Evolutionary conservation across 1,140 invertebrate genomes (phyloP).

Genomic region (Rhopalosiphum padi): DNA sequence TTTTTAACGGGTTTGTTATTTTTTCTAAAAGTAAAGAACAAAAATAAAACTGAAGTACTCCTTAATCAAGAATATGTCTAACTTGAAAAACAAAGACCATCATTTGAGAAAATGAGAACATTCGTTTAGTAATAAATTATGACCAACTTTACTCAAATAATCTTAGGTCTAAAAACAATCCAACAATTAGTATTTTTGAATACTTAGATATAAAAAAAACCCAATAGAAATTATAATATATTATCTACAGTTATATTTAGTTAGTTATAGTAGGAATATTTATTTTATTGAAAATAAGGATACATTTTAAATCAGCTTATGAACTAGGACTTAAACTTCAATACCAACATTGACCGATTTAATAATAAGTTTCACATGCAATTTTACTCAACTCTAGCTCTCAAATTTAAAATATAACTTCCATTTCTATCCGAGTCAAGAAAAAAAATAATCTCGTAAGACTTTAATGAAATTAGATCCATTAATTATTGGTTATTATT

Average conservation of each 20-base stretch:
- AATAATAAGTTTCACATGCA: too few relatives aligned
- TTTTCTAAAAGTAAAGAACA: background rate
- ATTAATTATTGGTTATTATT: background rate
- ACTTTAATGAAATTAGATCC: background rate
- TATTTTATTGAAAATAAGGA: background rate
- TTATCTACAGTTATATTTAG: background rate
- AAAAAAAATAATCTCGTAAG: background rate
- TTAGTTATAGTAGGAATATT: background rate
- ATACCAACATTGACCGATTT: background rate
- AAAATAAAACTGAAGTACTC: background rate
- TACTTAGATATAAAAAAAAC: background rate
- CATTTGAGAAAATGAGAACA: background rate
- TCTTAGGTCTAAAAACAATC: background rate
- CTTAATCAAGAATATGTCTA: background rate
- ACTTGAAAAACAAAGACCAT: slow-evolving; percentile 16
- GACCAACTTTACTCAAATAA: background rate
- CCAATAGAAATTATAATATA: background rate
- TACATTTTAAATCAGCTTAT: background rate
- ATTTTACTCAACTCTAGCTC: too few relatives aligned
- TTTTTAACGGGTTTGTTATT: background rate
- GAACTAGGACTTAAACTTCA: background rate
- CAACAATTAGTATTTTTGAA: background rate
- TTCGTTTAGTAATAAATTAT: slow-evolving; percentile 1
- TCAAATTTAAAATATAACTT: background rate
- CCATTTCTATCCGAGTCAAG: background rate